phyloP scores from a whole-genome alignment of 2,888 invertebrate genomes.

The Andricus quercusramuli region DNA sequence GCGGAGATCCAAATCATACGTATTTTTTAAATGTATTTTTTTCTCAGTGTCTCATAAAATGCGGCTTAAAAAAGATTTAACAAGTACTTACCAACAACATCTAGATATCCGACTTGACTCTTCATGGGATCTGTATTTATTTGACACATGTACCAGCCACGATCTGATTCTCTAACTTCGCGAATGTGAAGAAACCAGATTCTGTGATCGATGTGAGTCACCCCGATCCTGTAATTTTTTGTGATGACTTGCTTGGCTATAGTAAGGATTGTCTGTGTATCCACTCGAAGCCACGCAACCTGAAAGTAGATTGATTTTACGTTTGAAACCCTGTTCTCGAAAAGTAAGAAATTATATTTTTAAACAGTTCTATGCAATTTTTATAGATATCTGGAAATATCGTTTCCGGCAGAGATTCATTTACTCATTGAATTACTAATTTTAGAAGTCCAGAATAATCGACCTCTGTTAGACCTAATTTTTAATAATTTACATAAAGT shows the following conservation, averaged over 20 bases:
- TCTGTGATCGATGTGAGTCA: slow-evolving; percentile 88
- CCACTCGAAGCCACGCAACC: slow-evolving; percentile 95
- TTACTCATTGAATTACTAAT: no score
- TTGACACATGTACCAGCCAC: slow-evolving; percentile 92
- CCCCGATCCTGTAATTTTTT: slow-evolving; percentile 91
- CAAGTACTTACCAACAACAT: slow-evolving; percentile 83
- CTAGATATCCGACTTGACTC: slow-evolving; percentile 84
- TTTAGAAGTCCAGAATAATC: no score
- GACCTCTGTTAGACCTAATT: no score
- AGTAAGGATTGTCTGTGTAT: slow-evolving; percentile 93
- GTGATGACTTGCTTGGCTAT: slow-evolving; percentile 94
- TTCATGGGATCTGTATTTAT: slow-evolving; percentile 89
- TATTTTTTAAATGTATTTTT: background rate
- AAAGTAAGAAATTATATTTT: background rate
- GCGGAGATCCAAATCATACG: no score
- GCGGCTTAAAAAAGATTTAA: background rate
- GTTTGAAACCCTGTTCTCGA: slow-evolving; percentile 22
- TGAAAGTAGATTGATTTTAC: slow-evolving; percentile 75
- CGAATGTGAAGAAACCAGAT: slow-evolving; percentile 91
- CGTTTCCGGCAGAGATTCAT: no score
- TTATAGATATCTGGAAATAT: no score
- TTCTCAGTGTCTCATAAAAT: background rate
- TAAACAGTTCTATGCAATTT: no score
- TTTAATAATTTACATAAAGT: no score
- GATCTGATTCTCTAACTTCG: slow-evolving; percentile 88